These are phyloP conservation scores for Microcebus lehilahytsara DNA, from an alignment of 2,113 vertebrate species.

Conservation along the genomic window DNA sequence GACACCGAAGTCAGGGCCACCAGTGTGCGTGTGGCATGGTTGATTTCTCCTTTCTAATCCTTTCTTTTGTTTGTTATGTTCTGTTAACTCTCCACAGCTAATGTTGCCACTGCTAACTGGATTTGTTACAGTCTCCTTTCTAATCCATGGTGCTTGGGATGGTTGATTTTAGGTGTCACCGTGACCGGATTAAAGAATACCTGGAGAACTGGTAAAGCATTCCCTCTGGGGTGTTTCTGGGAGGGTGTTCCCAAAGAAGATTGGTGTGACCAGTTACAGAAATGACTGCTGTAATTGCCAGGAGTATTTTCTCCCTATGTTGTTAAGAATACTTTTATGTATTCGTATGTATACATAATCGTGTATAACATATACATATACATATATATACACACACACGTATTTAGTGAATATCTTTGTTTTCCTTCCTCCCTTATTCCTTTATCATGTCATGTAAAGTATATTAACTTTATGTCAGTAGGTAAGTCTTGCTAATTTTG, in stretches of 20 bases:
- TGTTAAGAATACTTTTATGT: background rate
- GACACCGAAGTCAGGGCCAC: fast-evolving
- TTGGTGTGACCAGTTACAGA: background rate
- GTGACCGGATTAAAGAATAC: background rate
- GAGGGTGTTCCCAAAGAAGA: background rate
- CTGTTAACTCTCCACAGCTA: too few relatives aligned
- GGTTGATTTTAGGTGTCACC: background rate
- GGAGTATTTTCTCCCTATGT: background rate
- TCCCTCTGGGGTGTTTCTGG: background rate
- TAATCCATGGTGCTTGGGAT: background rate
- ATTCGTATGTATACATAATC: background rate
- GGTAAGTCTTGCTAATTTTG: background rate
- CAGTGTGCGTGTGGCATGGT: background rate
- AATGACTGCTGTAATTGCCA: background rate
- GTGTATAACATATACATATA: too few relatives aligned
- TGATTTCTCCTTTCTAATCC: too few relatives aligned
- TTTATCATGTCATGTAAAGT: background rate
- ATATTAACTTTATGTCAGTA: background rate
- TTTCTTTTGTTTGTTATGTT: too few relatives aligned
- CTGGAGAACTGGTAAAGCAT: background rate
- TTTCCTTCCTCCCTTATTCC: background rate
- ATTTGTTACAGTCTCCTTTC: too few relatives aligned
- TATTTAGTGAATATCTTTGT: background rate
- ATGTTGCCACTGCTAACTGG: too few relatives aligned
- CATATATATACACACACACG: background rate